Percentiles rank a stretch among this genome's conserved stretches.
phyloP scores from a whole-genome alignment of 2,888 invertebrate genomes.

The Arge pagana region DNA sequence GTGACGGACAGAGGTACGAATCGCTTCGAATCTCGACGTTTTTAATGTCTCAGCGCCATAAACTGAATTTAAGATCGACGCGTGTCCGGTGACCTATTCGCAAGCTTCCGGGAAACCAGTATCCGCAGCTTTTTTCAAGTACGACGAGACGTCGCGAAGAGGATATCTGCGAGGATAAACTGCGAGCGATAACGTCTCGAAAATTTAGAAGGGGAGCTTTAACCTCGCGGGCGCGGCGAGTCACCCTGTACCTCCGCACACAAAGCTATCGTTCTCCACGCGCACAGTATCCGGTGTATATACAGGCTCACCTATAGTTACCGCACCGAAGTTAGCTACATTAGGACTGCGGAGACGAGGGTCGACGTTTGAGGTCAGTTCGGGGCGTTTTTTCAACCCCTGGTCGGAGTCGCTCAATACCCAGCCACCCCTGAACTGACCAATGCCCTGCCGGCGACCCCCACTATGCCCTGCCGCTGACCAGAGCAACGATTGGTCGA shows the following conservation, averaged over 20 bases:
- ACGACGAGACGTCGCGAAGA: slow-evolving; percentile 1
- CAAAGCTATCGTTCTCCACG: too few species aligned
- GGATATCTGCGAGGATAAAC: not conserved
- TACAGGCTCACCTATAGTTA: too few species aligned
- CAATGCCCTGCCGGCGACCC: slow-evolving; percentile 54
- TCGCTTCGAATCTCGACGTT: too few species aligned
- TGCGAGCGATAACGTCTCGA: too few species aligned
- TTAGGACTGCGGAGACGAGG: slow-evolving; percentile 54
- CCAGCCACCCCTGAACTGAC: slow-evolving; percentile 51
- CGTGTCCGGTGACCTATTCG: too few species aligned
- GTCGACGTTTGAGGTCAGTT: slow-evolving; percentile 58
- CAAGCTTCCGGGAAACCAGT: too few species aligned
- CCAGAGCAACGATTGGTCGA: slow-evolving; percentile 54
- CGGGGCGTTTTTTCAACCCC: slow-evolving; percentile 57
- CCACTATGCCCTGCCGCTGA: slow-evolving; percentile 49
- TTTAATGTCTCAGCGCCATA: too few species aligned
- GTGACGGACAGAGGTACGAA: too few species aligned
- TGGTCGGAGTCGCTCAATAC: slow-evolving; percentile 55
- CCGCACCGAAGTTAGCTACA: slow-evolving; percentile 36
- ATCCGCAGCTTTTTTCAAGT: too few species aligned
- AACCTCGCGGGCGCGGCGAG: slow-evolving; percentile 20
- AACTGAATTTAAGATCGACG: too few species aligned
- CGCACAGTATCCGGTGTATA: too few species aligned
- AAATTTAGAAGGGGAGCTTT: slow-evolving; percentile 23
- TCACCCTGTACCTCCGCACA: too few species aligned